Evolutionary conservation across 2,113 vertebrate species (phyloP).

Genomic region (Gambusia holbrooki): DNA sequence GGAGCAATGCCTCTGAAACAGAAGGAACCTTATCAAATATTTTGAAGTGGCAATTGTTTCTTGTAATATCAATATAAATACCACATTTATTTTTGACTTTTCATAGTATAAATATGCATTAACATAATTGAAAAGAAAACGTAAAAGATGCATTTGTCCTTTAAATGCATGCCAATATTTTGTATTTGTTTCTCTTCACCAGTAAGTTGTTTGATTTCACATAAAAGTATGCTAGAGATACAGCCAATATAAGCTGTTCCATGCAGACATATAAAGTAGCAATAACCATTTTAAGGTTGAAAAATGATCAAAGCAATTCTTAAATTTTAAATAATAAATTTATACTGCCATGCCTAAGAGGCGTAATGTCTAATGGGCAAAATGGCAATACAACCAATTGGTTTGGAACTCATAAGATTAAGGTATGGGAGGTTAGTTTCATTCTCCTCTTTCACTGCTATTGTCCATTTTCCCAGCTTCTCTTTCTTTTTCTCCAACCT

Average conservation of each 20-base stretch:
- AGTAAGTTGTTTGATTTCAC: no score
- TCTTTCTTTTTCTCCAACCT: conserved; percentile 4
- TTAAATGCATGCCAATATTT: no score
- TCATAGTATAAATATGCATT: neutral
- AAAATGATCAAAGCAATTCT: neutral
- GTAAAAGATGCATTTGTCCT: neutral
- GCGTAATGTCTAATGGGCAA: neutral
- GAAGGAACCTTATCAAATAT: neutral
- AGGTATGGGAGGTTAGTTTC: conserved; percentile 2
- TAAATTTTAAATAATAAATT: neutral
- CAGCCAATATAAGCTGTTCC: neutral
- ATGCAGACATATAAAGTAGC: neutral
- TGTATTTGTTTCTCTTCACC: no score
- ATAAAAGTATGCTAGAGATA: no score
- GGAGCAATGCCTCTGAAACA: neutral
- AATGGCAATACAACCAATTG: neutral
- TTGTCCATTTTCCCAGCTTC: conserved; percentile 3
- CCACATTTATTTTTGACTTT: neutral
- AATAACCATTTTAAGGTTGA: neutral
- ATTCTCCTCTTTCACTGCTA: neutral
- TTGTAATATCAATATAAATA: neutral
- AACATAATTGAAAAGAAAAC: neutral
- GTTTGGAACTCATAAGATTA: neutral
- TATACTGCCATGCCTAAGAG: neutral
- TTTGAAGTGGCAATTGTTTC: neutral